These are phyloP conservation scores for Anastatus disparis DNA, from an alignment of 1,140 invertebrate genomes.

Conservation along the genomic window DNA sequence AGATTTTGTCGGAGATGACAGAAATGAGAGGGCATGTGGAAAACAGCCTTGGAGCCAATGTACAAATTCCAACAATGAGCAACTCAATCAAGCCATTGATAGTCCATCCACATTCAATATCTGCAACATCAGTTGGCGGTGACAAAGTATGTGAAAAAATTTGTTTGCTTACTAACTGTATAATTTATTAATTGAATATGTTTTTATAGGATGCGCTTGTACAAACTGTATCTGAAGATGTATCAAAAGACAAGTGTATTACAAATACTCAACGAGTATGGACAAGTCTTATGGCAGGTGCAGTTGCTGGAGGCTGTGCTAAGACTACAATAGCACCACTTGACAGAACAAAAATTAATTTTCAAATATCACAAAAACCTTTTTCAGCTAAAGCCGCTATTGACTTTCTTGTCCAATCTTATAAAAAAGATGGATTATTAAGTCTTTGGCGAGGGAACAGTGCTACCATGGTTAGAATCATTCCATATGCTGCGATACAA, in stretches of 20 bases:
- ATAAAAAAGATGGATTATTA: slow-evolving; percentile 79
- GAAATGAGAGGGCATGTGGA: slow-evolving; percentile 28
- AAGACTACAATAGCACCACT: slow-evolving; percentile 97
- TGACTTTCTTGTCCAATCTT: slow-evolving; percentile 79
- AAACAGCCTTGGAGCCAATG: not conserved
- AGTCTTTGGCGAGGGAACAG: slow-evolving; percentile 97
- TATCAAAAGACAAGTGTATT: slow-evolving; percentile 34
- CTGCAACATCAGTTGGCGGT: not conserved
- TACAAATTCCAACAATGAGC: slow-evolving; percentile 15
- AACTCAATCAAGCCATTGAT: not conserved
- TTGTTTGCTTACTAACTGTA: too few relatives aligned
- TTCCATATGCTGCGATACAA: slow-evolving; percentile 97
- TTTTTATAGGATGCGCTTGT: not conserved
- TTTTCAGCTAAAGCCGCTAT: slow-evolving; percentile 85
- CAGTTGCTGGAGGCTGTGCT: slow-evolving; percentile 91
- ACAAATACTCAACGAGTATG: slow-evolving; percentile 70
- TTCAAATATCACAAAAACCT: slow-evolving; percentile 85
- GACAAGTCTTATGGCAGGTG: slow-evolving; percentile 83
- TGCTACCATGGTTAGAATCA: slow-evolving; percentile 95
- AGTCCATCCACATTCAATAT: not conserved
- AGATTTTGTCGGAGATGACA: not conserved
- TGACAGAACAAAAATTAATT: slow-evolving; percentile 98
- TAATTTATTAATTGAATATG: not conserved
- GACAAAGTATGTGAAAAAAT: slow-evolving; percentile 16
- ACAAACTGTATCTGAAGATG: not conserved